Percentiles rank a stretch among this genome's conserved stretches.
Evolutionary conservation across 2,113 vertebrate species (phyloP).

Genomic region (Terrapene triunguis): DNA sequence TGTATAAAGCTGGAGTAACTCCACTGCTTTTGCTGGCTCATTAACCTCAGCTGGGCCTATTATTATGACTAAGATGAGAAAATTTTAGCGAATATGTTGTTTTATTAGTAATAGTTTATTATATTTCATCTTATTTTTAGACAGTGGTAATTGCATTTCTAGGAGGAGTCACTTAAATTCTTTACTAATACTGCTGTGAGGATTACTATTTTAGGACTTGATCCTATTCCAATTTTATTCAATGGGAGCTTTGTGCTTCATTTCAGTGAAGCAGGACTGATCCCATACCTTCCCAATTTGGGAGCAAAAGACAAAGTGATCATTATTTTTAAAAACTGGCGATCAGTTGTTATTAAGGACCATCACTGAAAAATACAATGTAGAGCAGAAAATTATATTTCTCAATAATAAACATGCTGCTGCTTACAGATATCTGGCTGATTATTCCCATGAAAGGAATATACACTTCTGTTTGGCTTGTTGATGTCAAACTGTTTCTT

Average conservation of each 20-base stretch:
- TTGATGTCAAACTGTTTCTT: slow-evolving; percentile 69
- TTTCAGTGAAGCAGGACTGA: neutral
- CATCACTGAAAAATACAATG: neutral
- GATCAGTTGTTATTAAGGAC: neutral
- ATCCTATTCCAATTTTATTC: neutral
- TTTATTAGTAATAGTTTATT: neutral
- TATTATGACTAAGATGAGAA: neutral
- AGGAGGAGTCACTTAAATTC: neutral
- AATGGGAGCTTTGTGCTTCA: neutral
- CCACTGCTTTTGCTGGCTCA: neutral
- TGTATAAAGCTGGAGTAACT: slow-evolving; percentile 11
- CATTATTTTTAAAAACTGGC: neutral
- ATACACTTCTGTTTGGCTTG: slow-evolving; percentile 56
- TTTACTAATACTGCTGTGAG: neutral
- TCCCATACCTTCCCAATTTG: neutral
- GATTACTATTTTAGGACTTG: neutral
- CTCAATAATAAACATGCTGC: neutral
- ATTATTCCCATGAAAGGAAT: slow-evolving; percentile 60
- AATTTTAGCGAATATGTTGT: neutral
- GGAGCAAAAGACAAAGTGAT: neutral
- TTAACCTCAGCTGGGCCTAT: neutral
- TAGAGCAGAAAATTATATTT: neutral
- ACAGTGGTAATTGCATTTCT: neutral
- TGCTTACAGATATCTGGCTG: neutral
- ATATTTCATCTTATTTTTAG: neutral